Percentiles rank a stretch among this genome's conserved stretches.
Conservation (phyloP, 2,113 vertebrate genomes). For the Tupaia tana region DNA sequence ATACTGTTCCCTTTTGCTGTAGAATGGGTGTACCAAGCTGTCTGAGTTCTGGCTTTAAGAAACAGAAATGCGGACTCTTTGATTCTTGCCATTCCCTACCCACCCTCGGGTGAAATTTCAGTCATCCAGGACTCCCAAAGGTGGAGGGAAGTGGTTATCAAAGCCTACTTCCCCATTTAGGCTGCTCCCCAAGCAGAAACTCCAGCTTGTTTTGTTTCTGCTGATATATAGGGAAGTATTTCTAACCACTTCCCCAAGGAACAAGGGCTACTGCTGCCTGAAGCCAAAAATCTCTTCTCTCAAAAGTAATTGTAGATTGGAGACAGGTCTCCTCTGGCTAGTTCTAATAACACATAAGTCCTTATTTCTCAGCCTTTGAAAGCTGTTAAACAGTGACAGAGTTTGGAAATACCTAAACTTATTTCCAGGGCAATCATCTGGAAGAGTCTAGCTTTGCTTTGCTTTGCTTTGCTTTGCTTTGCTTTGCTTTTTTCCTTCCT, state of each 20-base stretch:
- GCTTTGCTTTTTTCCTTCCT: too few relatives aligned
- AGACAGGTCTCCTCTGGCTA: not conserved
- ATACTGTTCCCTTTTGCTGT: accelerated
- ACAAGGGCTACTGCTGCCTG: not conserved
- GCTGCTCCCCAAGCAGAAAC: not conserved
- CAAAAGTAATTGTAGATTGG: not conserved
- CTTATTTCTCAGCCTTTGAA: not conserved
- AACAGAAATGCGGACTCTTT: not conserved
- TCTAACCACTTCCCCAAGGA: constrained; percentile 58
- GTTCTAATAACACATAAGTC: not conserved
- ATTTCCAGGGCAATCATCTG: not conserved
- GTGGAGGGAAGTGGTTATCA: not conserved
- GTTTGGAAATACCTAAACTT: not conserved
- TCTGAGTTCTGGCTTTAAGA: not conserved
- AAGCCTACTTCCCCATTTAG: constrained; percentile 23
- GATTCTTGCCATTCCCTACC: not conserved
- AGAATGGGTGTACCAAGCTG: not conserved
- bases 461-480: too few relatives aligned
- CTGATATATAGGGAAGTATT: constrained; percentile 22
- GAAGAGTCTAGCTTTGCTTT: too few relatives aligned
- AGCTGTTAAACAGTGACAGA: not conserved
- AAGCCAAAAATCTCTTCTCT: constrained; percentile 16
- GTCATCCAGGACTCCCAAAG: not conserved
- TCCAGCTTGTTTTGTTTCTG: not conserved
- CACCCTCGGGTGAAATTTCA: not conserved